Conservation (phyloP, 1,140 invertebrate genomes). For the Drosophila nasuta region DNA sequence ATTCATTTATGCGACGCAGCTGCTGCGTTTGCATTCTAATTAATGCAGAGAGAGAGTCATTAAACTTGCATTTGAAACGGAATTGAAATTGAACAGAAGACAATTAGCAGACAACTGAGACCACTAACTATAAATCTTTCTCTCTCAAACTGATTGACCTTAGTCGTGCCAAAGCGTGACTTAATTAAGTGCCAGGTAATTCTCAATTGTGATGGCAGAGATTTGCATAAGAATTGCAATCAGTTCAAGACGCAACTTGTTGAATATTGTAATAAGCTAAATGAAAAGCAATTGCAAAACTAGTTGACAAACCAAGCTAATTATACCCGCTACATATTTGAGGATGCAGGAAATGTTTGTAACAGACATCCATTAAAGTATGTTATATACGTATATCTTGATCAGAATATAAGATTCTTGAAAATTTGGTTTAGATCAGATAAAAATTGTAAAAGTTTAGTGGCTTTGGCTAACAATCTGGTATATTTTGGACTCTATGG, state of each 20-base stretch:
- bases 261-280: slow-evolving; percentile 28
- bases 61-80: slow-evolving; percentile 67
- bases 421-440: too few species aligned
- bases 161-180: slow-evolving; percentile 40
- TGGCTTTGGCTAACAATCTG: too few species aligned
- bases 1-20: slow-evolving; percentile 15
- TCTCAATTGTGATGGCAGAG: neutral
- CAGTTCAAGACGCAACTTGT: slow-evolving; percentile 12
- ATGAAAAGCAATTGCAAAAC: slow-evolving; percentile 21
- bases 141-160: slow-evolving; percentile 52
- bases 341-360: too few species aligned
- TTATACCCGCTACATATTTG: neutral
- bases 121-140: neutral
- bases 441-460: too few species aligned
- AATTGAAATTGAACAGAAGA: slow-evolving; percentile 35
- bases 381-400: too few species aligned
- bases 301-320: neutral
- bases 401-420: too few species aligned
- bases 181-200: slow-evolving; percentile 53
- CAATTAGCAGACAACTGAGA: slow-evolving; percentile 9
- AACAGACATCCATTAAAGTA: too few species aligned
- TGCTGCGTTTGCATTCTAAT: slow-evolving; percentile 50
- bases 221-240: slow-evolving; percentile 54
- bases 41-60: slow-evolving; percentile 57
- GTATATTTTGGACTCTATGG: too few species aligned